Percentiles rank a stretch among this genome's conserved stretches.
Evolutionary conservation across 2,797 vertebrate species (phyloP).

Genomic region (Eremophila alpestris): DNA sequence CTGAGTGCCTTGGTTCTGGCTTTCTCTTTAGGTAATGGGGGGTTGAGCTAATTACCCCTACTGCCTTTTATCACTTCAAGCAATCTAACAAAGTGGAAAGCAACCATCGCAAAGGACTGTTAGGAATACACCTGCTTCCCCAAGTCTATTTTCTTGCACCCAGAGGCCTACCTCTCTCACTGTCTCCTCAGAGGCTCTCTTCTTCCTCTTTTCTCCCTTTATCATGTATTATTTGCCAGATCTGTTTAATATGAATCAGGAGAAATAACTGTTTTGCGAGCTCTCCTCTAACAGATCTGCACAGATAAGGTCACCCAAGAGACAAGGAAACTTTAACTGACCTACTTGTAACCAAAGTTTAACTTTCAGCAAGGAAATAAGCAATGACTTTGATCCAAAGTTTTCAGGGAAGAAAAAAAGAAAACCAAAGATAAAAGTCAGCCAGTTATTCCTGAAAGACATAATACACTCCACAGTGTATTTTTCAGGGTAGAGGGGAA

Average conservation of each 20-base stretch:
- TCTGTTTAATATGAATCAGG: slow-evolving; percentile 21
- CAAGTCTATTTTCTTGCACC: not conserved
- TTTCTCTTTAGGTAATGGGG: not conserved
- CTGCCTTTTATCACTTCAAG: not conserved
- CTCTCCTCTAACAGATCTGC: slow-evolving; percentile 18
- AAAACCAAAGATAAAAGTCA: slow-evolving; percentile 55
- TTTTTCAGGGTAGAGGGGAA: slow-evolving; percentile 22
- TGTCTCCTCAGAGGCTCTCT: not conserved
- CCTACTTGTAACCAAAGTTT: slow-evolving; percentile 52
- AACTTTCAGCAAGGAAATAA: slow-evolving; percentile 58
- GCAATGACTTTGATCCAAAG: slow-evolving; percentile 39
- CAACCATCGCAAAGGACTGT: not conserved
- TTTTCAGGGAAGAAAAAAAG: slow-evolving; percentile 30
- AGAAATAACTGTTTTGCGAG: not conserved
- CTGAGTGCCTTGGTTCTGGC: not conserved
- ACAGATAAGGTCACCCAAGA: slow-evolving; percentile 31
- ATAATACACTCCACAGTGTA: slow-evolving; percentile 10
- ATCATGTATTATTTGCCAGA: slow-evolving; percentile 13
- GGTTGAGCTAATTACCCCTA: not conserved
- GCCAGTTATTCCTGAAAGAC: slow-evolving; percentile 33
- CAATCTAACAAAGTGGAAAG: not conserved
- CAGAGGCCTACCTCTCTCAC: not conserved
- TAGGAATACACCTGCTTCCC: not conserved
- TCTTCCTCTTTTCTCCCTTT: not conserved
- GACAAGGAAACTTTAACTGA: slow-evolving; percentile 49